Conservation (phyloP, 2,113 vertebrate species). For the Thunnus maccoyii region DNA sequence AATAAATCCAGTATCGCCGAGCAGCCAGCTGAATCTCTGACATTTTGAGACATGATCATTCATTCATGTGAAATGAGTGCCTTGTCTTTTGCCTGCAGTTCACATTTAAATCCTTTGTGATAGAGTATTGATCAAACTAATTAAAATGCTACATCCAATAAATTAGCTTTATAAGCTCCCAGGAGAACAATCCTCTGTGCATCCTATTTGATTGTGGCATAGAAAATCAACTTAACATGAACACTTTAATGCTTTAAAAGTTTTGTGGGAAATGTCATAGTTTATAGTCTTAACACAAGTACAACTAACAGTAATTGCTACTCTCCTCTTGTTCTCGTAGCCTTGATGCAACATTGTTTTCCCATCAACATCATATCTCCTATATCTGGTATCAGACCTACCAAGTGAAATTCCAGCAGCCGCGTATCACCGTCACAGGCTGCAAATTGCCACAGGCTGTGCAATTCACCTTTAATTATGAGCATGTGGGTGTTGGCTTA, state of each 20-base stretch:
- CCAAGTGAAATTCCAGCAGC: slow-evolving; percentile 54
- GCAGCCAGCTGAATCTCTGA: slow-evolving; percentile 14
- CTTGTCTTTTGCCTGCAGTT: slow-evolving; percentile 24
- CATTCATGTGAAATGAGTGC: slow-evolving; percentile 18
- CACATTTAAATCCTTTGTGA: slow-evolving; percentile 53
- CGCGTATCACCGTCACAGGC: slow-evolving; percentile 40
- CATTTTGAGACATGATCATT: slow-evolving; percentile 29
- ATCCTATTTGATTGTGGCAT: neutral
- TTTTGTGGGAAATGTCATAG: slow-evolving; percentile 17
- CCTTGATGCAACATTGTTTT: slow-evolving; percentile 26
- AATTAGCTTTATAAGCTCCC: slow-evolving; percentile 46
- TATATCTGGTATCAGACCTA: slow-evolving; percentile 38
- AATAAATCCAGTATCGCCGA: slow-evolving; percentile 27
- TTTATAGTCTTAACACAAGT: slow-evolving; percentile 17
- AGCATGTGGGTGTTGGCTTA: slow-evolving; percentile 69
- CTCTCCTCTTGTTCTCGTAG: slow-evolving; percentile 5
- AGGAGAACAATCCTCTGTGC: neutral
- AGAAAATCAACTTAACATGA: neutral
- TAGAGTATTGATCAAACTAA: slow-evolving; percentile 67
- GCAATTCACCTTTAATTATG: slow-evolving; percentile 76
- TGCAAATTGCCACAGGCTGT: slow-evolving; percentile 69
- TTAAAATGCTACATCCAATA: slow-evolving; percentile 61
- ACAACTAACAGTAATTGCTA: slow-evolving; percentile 43
- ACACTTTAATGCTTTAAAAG: slow-evolving; percentile 37
- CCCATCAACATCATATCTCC: slow-evolving; percentile 15